Base-by-base conservation (phyloP, 2,888 invertebrate species). In the Coecobrya sp. region DNA sequence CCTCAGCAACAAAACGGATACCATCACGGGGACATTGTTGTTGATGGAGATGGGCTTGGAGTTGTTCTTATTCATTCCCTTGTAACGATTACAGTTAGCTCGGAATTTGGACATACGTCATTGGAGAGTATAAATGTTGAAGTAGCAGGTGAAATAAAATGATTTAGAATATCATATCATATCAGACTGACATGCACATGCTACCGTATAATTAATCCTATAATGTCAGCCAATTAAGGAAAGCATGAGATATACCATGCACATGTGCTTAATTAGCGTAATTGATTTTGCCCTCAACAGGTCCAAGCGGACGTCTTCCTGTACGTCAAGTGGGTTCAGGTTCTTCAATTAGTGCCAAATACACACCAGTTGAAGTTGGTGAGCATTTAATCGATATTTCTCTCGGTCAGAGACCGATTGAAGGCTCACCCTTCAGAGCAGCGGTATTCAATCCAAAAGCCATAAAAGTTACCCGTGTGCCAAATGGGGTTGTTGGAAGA, bases 401-500 rank as follows among this genome's bases (percentile, higher is more conserved):
- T 91, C 95, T 96, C 30, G 95, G 95, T 42, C 95, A 95, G 82
- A 95, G 95, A 86, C 95, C 95, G 85, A 95, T 96, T n/a, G 94
- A 95, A 65, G 96, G 96, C 65, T 95, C 96, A 11, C 96, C 96
- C 30, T 96, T 96, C 95, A 95, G 96, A 95, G 96, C 94, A 76
- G 93, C 94, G 86, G 94, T 94, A 22, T 94, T 94, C 73, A 92
- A 94, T 91, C 92, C 93, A 19, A 92, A 92, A 92, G 94, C 94
- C 73, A 94, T 93, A 59, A 93, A 93, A 95, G 98, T 99, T 86
- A 98, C 98, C 95, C 97, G 97, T 92, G 97, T 98, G 95, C 98
- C 98, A 1, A 97, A 98, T 96, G 99, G 99, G 94, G 96, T 97
- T 82, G 97, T 99, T 87, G 98, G 99, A 94, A 97, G 98, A 95